Percentiles rank a stretch among this genome's conserved stretches.
These are phyloP conservation scores for Agonum fuliginosum DNA, from an alignment of 2,888 invertebrate genomes.

Conservation along the genomic window DNA sequence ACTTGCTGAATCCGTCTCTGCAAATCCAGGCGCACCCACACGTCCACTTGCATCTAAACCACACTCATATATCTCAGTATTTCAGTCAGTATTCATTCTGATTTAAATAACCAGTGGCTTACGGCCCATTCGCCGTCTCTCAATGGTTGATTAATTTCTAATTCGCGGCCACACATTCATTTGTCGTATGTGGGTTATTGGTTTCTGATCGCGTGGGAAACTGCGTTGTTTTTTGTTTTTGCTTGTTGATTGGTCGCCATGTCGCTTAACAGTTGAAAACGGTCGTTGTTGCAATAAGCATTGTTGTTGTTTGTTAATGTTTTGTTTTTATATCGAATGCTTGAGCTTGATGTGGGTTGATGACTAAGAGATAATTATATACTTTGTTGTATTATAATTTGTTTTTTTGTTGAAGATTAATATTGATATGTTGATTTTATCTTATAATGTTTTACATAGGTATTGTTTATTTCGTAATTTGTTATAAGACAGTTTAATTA, in stretches of 20 bases:
- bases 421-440: not conserved
- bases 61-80: no score
- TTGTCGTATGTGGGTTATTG: slow-evolving; percentile 44
- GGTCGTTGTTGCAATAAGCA: slow-evolving; percentile 15
- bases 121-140: slow-evolving; percentile 11
- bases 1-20: not conserved
- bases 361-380: slow-evolving; percentile 30
- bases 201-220: slow-evolving; percentile 35
- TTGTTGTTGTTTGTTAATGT: slow-evolving; percentile 22
- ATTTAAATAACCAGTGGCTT: slow-evolving; percentile 6
- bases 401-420: not conserved
- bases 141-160: slow-evolving; percentile 33
- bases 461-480: no score
- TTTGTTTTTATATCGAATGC: slow-evolving; percentile 17
- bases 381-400: slow-evolving; percentile 4
- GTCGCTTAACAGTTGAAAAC: slow-evolving; percentile 22
- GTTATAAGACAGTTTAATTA: no score
- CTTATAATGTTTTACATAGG: slow-evolving; percentile 11
- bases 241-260: slow-evolving; percentile 18
- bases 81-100: no score
- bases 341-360: slow-evolving; percentile 27
- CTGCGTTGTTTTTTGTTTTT: slow-evolving; percentile 10
- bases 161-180: slow-evolving; percentile 3
- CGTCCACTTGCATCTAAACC: not conserved
- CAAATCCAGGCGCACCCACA: not conserved